Base-by-base conservation (phyloP, 2,888 invertebrate genomes). In the Coleophora deauratella region DNA sequence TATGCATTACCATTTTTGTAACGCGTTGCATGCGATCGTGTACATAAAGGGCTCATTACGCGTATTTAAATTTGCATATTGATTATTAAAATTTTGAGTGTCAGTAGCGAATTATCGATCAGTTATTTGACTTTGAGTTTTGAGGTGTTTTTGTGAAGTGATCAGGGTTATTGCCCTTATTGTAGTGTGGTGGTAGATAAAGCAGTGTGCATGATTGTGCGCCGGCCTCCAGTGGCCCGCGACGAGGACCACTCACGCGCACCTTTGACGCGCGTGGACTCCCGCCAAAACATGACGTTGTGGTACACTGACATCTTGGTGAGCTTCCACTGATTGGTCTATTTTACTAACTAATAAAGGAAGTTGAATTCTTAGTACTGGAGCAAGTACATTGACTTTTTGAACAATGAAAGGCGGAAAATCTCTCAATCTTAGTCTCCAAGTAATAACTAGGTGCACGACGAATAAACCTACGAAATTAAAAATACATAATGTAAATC, bases 291-390 rank as follows among this genome's bases (percentile, higher is more conserved):
- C 63, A 85, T 85, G 85, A 85, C 85, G 67, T 77, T 85, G 54
- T 85, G 85, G 85, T 85, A 85, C 70, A 82, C 82, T 52, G 78
- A 85, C 63, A 67, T 84, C 74, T 62, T 82, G 85, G 85, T 85
- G 69, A 85, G 82, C 66, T 55, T 31, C n/a, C 31, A 31, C 31
- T 31, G 9, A 10, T 3, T 21, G n/a, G n/a, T n/a, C n/a, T n/a
- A n/a, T 21, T 21, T 21, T 21, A 21, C 21, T 21, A 21, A 21
- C 21, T 4, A 4, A 6, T 3, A 21, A 21, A 21, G 6, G 3
- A 21, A 4, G 6, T 21, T 21, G 21, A 21, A 21, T 6, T 21
- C 21, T 21, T 4, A 6, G 21, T 21, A 21, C 6, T 21, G 21
- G 21, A 3, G 21, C 6, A 21, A 6, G 21, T 21, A 21, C 21